Evolutionary conservation across 2,113 vertebrate genomes (phyloP).

Genomic region (Paradoxurus hermaphroditus): DNA sequence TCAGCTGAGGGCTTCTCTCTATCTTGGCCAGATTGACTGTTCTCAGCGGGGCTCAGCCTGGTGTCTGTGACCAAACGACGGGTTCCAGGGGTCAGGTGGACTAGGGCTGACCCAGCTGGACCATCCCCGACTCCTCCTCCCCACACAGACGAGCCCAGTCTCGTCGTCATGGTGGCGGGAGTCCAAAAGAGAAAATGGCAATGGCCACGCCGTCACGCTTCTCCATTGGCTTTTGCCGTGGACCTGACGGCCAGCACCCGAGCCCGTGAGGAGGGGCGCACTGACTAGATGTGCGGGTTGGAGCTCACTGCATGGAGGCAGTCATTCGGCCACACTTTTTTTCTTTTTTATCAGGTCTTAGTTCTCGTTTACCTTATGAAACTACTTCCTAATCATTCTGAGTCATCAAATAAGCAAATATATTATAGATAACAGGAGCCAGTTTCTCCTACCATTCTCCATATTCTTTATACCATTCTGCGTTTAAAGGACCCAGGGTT

Average conservation of each 20-base stretch:
- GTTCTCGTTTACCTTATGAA: background rate
- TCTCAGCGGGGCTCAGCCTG: background rate
- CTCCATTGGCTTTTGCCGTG: background rate
- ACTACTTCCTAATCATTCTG: background rate
- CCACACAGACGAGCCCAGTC: background rate
- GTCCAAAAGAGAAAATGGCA: background rate
- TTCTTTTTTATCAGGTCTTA: background rate
- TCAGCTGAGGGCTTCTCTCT: background rate
- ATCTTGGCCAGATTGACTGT: background rate
- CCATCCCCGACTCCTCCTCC: background rate
- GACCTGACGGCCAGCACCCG: background rate
- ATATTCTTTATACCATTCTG: background rate
- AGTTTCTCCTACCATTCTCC: too few species aligned
- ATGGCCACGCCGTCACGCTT: background rate
- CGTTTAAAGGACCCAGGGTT: background rate
- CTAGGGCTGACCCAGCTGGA: background rate
- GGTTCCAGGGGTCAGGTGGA: background rate
- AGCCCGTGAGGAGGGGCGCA: accelerated
- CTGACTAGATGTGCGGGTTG: background rate
- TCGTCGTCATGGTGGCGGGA: background rate
- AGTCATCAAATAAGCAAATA: background rate
- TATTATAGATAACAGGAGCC: background rate
- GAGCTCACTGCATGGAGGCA: background rate
- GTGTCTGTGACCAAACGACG: background rate
- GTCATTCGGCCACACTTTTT: background rate